These are phyloP conservation scores for Fragum fragum DNA, from an alignment of 2,888 invertebrate species.

Conservation along the genomic window DNA sequence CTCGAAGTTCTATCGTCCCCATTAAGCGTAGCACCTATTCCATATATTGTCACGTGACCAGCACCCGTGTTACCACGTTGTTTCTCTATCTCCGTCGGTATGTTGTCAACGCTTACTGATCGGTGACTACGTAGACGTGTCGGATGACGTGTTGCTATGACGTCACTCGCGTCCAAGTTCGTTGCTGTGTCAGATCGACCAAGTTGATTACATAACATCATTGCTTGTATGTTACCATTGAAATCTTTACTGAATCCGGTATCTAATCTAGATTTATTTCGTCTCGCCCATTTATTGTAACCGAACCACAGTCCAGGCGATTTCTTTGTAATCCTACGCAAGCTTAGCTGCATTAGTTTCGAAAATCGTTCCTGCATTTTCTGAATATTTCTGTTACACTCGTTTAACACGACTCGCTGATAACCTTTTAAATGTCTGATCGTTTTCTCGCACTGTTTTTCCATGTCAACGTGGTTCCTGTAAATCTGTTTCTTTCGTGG, in stretches of 20 bases:
- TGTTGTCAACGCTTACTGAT: constrained; percentile 54
- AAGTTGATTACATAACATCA: not conserved
- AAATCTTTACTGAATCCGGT: constrained; percentile 11
- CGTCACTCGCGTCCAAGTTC: not conserved
- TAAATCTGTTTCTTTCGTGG: constrained; percentile 57
- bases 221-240: constrained; percentile 22
- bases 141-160: not conserved
- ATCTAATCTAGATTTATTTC: not conserved
- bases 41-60: constrained; percentile 16
- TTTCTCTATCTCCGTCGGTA: constrained; percentile 29
- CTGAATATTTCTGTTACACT: constrained; percentile 50
- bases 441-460: constrained; percentile 54
- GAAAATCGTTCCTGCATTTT: constrained; percentile 53
- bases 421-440: constrained; percentile 43
- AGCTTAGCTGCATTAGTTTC: constrained; percentile 43
- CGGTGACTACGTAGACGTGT: constrained; percentile 43
- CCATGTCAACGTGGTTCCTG: constrained; percentile 56
- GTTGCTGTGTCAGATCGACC: not conserved
- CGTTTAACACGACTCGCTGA: constrained; percentile 43
- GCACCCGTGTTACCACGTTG: not conserved
- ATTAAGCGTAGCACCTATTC: constrained; percentile 8
- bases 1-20: not conserved
- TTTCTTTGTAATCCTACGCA: constrained; percentile 29
- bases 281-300: constrained; percentile 50
- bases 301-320: constrained; percentile 39